Percentiles rank a stretch among this genome's conserved stretches.
phyloP scores from a whole-genome alignment of 2,113 vertebrate species.

The Alces alces region DNA sequence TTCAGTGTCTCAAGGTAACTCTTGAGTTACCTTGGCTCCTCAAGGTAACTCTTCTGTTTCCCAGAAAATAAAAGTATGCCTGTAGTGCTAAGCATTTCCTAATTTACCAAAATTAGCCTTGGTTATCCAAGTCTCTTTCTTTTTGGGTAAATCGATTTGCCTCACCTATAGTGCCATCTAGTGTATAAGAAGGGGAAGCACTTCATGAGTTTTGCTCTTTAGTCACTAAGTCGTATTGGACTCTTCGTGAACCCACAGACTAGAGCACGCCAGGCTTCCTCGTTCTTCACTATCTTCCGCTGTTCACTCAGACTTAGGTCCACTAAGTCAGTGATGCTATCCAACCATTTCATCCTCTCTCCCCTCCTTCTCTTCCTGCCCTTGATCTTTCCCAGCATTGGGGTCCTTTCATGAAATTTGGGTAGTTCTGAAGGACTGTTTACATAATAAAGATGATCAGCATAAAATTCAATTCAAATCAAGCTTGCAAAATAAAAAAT shows the following conservation, averaged over 20 bases:
- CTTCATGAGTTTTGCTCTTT: background rate
- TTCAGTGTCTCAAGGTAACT: background rate
- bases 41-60: background rate
- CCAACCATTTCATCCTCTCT: background rate
- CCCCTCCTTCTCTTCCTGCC: background rate
- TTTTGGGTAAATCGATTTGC: slow-evolving; percentile 21
- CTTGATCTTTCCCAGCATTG: background rate
- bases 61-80: background rate
- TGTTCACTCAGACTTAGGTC: background rate
- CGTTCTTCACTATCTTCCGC: background rate
- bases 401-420: background rate
- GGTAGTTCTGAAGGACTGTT: background rate
- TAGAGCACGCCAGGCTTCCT: background rate
- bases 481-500: background rate
- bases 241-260: background rate
- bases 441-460: background rate
- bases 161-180: slow-evolving; percentile 76
- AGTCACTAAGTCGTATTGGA: background rate
- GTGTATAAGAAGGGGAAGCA: slow-evolving; percentile 51
- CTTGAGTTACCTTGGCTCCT: too few species aligned
- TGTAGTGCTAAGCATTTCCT: background rate
- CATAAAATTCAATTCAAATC: background rate
- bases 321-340: background rate
- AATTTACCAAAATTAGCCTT: background rate
- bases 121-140: too few species aligned